Conservation (phyloP, 2,888 invertebrate species). For the Scaptomyza cyrtandrae region DNA sequence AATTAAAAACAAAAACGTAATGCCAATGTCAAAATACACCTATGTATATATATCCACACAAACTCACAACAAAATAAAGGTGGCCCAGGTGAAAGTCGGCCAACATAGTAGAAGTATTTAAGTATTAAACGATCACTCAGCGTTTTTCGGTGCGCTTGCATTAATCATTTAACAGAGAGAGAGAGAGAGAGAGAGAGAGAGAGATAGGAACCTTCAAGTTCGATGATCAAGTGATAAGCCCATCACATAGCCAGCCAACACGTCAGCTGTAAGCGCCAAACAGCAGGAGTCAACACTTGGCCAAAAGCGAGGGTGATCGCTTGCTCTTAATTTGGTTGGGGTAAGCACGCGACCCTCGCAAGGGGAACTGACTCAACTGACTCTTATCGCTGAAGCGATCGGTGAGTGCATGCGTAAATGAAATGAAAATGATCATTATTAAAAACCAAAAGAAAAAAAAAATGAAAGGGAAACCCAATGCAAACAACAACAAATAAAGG, state of each 20-base stretch:
- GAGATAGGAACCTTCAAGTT: slow-evolving; percentile 12
- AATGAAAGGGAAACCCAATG: background rate
- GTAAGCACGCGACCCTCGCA: slow-evolving; percentile 58
- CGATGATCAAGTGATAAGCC: slow-evolving; percentile 81
- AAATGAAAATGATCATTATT: slow-evolving; percentile 84
- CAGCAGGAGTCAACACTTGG: slow-evolving; percentile 79
- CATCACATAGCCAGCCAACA: slow-evolving; percentile 80
- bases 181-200: background rate
- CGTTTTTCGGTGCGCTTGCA: slow-evolving; percentile 69
- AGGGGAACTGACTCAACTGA: slow-evolving; percentile 25
- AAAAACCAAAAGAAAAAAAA: slow-evolving; percentile 17
- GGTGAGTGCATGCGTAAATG: slow-evolving; percentile 74
- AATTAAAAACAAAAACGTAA: slow-evolving; percentile 67
- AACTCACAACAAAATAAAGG: background rate
- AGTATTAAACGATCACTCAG: slow-evolving; percentile 82
- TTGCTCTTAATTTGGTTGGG: slow-evolving; percentile 51
- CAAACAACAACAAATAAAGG: background rate
- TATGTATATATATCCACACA: background rate
- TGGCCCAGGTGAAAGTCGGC: slow-evolving; percentile 50
- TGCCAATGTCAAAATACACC: slow-evolving; percentile 54
- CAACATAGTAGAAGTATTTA: slow-evolving; percentile 28
- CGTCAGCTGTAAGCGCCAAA: slow-evolving; percentile 84
- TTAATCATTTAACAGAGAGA: slow-evolving; percentile 65
- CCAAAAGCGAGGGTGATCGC: slow-evolving; percentile 32
- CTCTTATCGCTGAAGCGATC: slow-evolving; percentile 63